These are phyloP conservation scores for Harpegnathos saltator DNA, from an alignment of 1,140 invertebrate species.

Conservation along the genomic window DNA sequence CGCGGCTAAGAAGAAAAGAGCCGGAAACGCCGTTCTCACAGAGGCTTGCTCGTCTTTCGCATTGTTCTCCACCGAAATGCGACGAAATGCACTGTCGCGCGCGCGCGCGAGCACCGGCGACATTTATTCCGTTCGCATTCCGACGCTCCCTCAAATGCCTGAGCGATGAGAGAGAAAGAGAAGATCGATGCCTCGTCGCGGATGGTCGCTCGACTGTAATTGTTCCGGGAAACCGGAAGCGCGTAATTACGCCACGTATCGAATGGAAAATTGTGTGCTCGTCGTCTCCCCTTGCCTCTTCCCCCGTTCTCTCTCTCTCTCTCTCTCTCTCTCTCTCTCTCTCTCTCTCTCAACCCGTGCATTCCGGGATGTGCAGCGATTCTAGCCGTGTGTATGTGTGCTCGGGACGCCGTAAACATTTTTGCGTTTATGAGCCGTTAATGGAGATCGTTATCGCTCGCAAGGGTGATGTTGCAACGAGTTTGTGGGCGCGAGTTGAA, in stretches of 20 bases:
- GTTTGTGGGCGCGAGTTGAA: neutral
- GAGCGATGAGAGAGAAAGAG: constrained; percentile 47
- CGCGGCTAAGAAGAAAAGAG: neutral
- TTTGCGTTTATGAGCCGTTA: neutral
- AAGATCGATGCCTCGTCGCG: constrained; percentile 56
- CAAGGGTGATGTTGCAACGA: neutral
- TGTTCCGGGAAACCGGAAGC: constrained; percentile 62
- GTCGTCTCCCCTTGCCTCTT: constrained; percentile 4
- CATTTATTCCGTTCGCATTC: constrained; percentile 33
- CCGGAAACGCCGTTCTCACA: neutral
- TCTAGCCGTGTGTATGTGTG: neutral
- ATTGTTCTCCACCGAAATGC: constrained; percentile 50
- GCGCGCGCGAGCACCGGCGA: neutral
- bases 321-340: too few relatives aligned
- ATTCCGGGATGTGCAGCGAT: constrained; percentile 41
- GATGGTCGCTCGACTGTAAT: constrained; percentile 54
- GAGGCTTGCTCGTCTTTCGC: neutral
- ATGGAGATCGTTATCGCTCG: neutral
- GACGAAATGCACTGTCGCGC: constrained; percentile 11
- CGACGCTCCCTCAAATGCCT: constrained; percentile 45
- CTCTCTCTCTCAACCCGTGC: neutral
- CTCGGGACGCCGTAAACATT: neutral
- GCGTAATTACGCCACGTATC: constrained; percentile 56
- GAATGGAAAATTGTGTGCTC: constrained; percentile 36
- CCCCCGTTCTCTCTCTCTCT: neutral